Evolutionary conservation across 2,888 invertebrate genomes (phyloP).

Genomic region (Andrena trimmerana): DNA sequence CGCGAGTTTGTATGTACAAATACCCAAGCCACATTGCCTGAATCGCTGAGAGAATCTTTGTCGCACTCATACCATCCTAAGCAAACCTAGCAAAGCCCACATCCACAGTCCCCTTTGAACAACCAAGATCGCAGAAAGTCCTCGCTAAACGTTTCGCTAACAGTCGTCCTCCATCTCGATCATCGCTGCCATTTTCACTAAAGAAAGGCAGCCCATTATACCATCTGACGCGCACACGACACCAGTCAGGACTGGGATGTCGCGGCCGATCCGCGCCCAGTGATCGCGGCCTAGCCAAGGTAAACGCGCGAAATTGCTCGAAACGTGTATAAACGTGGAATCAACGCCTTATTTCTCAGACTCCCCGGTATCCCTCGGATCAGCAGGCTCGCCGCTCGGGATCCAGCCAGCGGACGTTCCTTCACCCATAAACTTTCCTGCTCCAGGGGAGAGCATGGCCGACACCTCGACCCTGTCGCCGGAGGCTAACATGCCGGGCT

Average conservation of each 20-base stretch:
- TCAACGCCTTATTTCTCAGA: constrained; percentile 80
- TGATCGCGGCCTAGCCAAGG: constrained; percentile 41
- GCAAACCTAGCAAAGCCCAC: too few relatives aligned
- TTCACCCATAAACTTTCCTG: constrained; percentile 84
- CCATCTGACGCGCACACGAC: constrained; percentile 30
- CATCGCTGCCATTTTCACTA: constrained; percentile 17
- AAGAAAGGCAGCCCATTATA: constrained; percentile 20
- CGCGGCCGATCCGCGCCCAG: constrained; percentile 35
- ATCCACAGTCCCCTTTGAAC: too few relatives aligned
- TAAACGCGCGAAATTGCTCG: constrained; percentile 33
- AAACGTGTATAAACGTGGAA: constrained; percentile 68
- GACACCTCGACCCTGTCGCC: constrained; percentile 97
- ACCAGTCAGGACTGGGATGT: constrained; percentile 37
- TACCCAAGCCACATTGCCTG: too few relatives aligned
- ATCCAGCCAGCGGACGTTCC: constrained; percentile 83
- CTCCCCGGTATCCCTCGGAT: constrained; percentile 85
- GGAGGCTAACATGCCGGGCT: constrained; percentile 94
- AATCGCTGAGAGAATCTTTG: too few relatives aligned
- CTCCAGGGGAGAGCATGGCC: constrained; percentile 95
- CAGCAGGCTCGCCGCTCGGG: constrained; percentile 84
- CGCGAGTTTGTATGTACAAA: too few relatives aligned
- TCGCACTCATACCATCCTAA: too few relatives aligned
- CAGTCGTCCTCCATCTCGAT: constrained; percentile 2
- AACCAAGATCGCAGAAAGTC: background rate
- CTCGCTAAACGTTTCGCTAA: background rate